These are phyloP conservation scores for Metaphire vulgaris DNA, from an alignment of 1,140 invertebrate genomes.

Conservation along the genomic window DNA sequence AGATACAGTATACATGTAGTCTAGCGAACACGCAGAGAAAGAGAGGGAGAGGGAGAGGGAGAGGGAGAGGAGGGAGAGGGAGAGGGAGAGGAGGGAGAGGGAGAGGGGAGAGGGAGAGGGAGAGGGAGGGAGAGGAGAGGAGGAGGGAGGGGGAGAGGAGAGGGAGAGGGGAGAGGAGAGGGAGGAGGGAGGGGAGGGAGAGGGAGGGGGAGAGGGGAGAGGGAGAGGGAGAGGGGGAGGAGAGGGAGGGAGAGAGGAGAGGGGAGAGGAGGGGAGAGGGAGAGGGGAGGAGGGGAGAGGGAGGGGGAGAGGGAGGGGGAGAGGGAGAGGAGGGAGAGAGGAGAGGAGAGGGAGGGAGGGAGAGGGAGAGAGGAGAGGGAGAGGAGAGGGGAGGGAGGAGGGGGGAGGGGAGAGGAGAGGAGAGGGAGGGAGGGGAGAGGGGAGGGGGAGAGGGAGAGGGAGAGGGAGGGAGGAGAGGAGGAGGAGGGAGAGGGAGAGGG, in stretches of 20 bases:
- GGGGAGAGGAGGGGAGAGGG: background rate
- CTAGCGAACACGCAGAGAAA: too few species aligned
- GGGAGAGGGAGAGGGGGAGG: background rate
- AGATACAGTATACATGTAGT: too few species aligned
- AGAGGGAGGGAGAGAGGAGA: background rate
- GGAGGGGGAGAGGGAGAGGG: background rate
- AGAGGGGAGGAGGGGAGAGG: background rate
- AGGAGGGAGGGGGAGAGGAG: background rate
- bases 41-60: background rate
- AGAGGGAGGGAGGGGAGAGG: background rate
- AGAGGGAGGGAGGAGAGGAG: background rate
- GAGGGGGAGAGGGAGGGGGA: background rate
- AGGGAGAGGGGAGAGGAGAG: background rate
- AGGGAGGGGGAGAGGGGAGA: background rate
- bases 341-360: background rate
- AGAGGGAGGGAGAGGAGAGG: background rate
- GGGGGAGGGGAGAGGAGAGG: background rate
- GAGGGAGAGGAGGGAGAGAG: background rate
- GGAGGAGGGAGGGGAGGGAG: background rate
- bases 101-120: background rate
- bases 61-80: background rate
- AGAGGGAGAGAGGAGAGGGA: background rate
- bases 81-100: background rate
- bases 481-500: background rate
- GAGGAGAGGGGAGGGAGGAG: background rate